phyloP scores from a whole-genome alignment of 92 coral and sea anemone genomes.

The Porites lobata region DNA sequence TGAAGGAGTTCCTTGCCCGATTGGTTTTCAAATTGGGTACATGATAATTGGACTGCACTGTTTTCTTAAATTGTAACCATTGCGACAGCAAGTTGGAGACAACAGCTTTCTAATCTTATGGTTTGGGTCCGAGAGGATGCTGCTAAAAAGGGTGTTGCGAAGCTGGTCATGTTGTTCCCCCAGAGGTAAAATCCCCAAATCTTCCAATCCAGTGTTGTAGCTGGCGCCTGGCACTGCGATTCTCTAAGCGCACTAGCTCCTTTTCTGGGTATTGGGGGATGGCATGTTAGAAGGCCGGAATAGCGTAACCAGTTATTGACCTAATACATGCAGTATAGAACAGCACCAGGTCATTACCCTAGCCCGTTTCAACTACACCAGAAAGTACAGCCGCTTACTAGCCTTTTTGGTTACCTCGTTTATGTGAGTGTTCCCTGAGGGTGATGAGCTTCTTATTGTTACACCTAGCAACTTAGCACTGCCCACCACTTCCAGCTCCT shows the following conservation, averaged over 20 bases:
- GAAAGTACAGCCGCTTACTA: background rate
- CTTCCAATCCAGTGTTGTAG: conserved; percentile 23
- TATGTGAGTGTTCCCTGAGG: conserved; percentile 8
- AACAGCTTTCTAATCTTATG: no score
- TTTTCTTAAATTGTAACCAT: no score
- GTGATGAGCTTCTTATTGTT: background rate
- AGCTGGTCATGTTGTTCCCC: background rate
- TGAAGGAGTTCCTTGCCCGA: no score
- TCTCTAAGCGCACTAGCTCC: conserved; percentile 60
- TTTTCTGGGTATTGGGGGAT: conserved; percentile 14
- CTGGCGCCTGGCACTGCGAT: conserved; percentile 52
- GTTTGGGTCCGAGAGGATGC: background rate
- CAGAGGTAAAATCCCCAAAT: background rate
- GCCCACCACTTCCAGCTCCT: conserved; percentile 16
- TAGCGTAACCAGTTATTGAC: conserved; percentile 17
- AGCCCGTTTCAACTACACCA: background rate
- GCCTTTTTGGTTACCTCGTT: background rate
- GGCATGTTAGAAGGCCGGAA: conserved; percentile 38
- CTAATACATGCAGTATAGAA: background rate
- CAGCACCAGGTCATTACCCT: no score
- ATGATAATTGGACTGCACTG: no score
- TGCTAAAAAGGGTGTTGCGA: background rate
- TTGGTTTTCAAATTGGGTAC: no score
- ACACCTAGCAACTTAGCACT: conserved; percentile 14
- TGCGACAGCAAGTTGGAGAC: no score